Evolutionary conservation across 2,888 invertebrate genomes (phyloP), one percentile per base, ranked within the genome.

Genomic region (Eugnorisma glareosa): DNA sequence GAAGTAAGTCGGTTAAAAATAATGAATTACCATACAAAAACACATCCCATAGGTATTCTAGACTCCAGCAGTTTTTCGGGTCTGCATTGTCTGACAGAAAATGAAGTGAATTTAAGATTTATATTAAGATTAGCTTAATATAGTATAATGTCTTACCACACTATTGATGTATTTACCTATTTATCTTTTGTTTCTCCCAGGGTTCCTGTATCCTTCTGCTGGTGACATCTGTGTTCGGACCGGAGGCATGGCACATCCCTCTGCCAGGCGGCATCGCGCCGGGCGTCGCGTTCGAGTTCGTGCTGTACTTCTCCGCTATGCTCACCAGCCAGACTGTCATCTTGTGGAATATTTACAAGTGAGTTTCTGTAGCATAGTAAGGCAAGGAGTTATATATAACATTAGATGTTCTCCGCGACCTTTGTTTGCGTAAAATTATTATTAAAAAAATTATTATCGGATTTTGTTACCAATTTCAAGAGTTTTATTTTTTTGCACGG

Each of bases 281-380:
- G 74, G 99, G 99, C 40, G 97, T 98, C 82, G 95, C 98, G 82
- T 98, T 99, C 93, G 99, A 99, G 96, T 95, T 98, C 84, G 94
- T 98, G 35, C 97, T 99, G 76, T 99, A 99, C 95, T 96, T 98
- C 86, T 98, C 98, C 79, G 98, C 99, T 18, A 97, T 99, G 92
- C 97, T 98, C 82, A 97, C 99, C 73, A 99, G 99, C 92, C 97
- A 99, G 90, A 99, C 99, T 21, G 98, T 99, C 92, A 98, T 99
- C 72, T 92, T 99, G 73, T 98, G 98, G 97, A 99, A 99, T 95
- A 98, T 99, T 88, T 99, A 99, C 96, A 97, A 97, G 98, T 97
- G 15, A 79, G 43, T 43, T 43, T 43, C 43, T 43, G 43, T 43
- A 13, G 13, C 43, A 43, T 13, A 11, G 43, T 3, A 13, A 21